Evolutionary conservation across 2,113 vertebrate species (phyloP).

Genomic region (Marmota monax): DNA sequence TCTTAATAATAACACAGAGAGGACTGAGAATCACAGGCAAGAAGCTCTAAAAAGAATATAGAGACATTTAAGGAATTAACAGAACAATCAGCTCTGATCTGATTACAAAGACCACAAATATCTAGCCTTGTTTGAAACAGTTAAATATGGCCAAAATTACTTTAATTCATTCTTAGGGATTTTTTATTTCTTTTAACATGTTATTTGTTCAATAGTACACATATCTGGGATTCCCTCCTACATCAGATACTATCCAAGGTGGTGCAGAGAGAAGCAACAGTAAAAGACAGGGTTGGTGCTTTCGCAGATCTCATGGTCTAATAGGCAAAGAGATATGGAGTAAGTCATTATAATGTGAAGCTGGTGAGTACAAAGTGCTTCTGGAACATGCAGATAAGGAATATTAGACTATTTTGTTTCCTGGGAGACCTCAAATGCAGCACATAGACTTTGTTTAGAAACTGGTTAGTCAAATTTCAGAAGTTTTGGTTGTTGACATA

Average conservation of each 20-base stretch:
- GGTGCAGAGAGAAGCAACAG: background rate
- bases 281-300: background rate
- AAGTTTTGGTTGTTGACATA: background rate
- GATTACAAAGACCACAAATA: background rate
- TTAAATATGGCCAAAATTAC: background rate
- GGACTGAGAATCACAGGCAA: background rate
- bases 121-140: background rate
- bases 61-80: background rate
- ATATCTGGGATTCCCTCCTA: background rate
- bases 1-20: background rate
- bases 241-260: background rate
- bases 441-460: background rate
- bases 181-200: background rate
- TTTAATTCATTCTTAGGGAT: background rate
- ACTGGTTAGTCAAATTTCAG: background rate
- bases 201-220: background rate
- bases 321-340: background rate
- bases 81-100: background rate
- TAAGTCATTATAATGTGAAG: background rate
- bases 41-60: background rate
- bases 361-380: background rate
- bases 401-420: background rate
- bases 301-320: background rate
- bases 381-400: background rate
- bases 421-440: background rate